Percentiles rank a stretch among this genome's conserved stretches.
Conservation (phyloP, 2,888 invertebrate species). For the Amblyteles armatorius region DNA sequence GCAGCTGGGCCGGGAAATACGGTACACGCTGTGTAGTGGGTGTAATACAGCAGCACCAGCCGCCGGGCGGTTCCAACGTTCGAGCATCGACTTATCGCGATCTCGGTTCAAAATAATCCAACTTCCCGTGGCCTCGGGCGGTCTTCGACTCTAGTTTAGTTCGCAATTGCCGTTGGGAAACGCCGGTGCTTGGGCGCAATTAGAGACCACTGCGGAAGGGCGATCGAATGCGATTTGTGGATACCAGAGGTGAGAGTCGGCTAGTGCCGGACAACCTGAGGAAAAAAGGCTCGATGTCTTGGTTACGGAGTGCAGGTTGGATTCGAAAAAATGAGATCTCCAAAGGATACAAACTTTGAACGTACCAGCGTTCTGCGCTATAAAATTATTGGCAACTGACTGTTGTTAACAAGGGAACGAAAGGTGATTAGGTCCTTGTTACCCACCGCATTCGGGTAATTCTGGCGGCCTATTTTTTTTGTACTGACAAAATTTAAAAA, state of each 20-base stretch:
- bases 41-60: conserved; percentile 31
- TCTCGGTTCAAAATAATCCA: conserved; percentile 78
- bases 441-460: too few relatives aligned
- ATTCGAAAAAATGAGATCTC: too few relatives aligned
- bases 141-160: conserved; percentile 70
- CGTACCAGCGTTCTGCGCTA: neutral
- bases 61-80: conserved; percentile 51
- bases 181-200: conserved; percentile 70
- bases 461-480: neutral
- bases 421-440: neutral
- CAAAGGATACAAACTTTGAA: too few relatives aligned
- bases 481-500: neutral
- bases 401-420: too few relatives aligned
- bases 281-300: neutral
- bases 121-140: conserved; percentile 68
- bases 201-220: conserved; percentile 68
- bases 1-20: neutral
- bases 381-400: neutral
- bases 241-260: neutral
- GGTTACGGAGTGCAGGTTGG: too few relatives aligned
- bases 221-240: conserved; percentile 35
- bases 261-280: neutral
- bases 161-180: conserved; percentile 69
- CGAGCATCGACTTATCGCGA: conserved; percentile 71
- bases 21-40: conserved; percentile 10